phyloP scores from a whole-genome alignment of 1,140 invertebrate species.

The Sitophilus oryzae region DNA sequence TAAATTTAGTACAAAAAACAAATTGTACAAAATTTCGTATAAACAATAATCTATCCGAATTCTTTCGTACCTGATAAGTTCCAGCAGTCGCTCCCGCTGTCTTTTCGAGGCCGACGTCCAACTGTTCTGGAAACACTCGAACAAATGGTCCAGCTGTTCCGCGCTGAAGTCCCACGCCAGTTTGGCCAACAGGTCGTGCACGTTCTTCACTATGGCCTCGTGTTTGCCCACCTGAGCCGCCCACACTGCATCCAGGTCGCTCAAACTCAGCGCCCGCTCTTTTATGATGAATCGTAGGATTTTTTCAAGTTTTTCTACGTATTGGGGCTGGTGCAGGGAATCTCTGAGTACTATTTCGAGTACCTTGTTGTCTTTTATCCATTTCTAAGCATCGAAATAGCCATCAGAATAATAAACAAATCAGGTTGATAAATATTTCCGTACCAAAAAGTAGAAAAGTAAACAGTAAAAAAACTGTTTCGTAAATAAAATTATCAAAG shows the following conservation, averaged over 20 bases:
- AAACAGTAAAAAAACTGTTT: no score
- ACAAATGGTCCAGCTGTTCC: conserved; percentile 94
- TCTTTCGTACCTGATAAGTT: conserved; percentile 70
- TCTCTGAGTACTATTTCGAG: conserved; percentile 92
- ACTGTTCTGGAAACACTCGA: conserved; percentile 91
- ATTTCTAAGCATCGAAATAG: conserved; percentile 59
- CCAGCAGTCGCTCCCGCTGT: conserved; percentile 90
- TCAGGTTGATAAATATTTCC: no score
- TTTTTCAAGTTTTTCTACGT: conserved; percentile 97
- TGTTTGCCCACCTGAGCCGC: conserved; percentile 92
- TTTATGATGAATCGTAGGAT: conserved; percentile 96
- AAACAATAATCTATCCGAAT: background rate
- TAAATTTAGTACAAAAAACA: no score
- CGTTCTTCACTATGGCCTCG: conserved; percentile 94
- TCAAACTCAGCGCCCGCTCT: conserved; percentile 82
- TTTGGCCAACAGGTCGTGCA: conserved; percentile 94
- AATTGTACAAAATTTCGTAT: background rate
- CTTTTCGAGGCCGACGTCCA: conserved; percentile 96
- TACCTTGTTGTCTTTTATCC: conserved; percentile 95
- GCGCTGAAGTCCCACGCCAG: conserved; percentile 97
- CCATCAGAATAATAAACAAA: no score
- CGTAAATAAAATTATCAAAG: no score
- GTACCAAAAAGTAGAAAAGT: no score
- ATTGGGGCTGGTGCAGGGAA: conserved; percentile 94
- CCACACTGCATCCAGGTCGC: conserved; percentile 94